Conservation (phyloP, 1,140 invertebrate genomes). For the Drosophila auraria region DNA sequence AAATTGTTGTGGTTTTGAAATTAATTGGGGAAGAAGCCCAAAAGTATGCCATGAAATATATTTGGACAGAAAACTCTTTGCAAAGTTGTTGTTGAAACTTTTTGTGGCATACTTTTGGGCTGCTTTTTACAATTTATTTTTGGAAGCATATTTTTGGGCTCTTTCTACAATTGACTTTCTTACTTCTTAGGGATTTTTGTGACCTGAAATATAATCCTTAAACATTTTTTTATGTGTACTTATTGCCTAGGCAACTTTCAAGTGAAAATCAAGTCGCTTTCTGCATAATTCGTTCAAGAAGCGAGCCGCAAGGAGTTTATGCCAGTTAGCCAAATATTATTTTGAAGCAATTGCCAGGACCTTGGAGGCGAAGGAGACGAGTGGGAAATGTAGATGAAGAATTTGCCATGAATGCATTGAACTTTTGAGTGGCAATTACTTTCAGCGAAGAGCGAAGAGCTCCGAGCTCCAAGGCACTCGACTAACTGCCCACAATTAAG, state of each 20-base stretch:
- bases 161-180: no score
- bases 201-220: no score
- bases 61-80: neutral
- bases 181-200: no score
- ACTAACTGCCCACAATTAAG: conserved; percentile 75
- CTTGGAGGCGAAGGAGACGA: neutral
- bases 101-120: conserved; percentile 6
- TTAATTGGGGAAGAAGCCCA: neutral
- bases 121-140: no score
- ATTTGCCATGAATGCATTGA: conserved; percentile 50
- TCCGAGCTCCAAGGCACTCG: conserved; percentile 5
- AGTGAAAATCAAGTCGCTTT: conserved; percentile 8
- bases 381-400: conserved; percentile 18
- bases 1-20: neutral
- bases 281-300: conserved; percentile 28
- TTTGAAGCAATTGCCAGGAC: conserved; percentile 7
- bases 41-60: neutral
- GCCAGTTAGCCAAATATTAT: conserved; percentile 38
- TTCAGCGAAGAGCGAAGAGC: neutral
- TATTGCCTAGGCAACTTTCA: neutral
- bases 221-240: no score
- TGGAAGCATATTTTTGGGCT: no score
- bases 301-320: conserved; percentile 3
- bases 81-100: neutral
- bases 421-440: conserved; percentile 72